Conservation (phyloP, 2,888 invertebrate species). For the Strigamia crassipes region DNA sequence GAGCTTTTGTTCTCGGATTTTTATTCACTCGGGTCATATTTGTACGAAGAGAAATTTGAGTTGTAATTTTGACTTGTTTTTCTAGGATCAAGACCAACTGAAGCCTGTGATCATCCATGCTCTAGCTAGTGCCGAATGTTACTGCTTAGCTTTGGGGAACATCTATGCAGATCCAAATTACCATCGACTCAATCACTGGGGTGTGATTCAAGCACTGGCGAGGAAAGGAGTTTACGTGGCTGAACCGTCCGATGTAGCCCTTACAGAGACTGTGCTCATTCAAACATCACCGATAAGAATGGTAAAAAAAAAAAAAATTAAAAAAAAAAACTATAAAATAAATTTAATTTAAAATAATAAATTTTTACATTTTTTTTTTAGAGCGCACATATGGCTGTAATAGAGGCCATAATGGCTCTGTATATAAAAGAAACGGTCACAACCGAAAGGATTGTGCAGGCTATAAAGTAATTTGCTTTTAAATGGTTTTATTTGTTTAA, state of each 20-base stretch:
- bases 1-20: neutral
- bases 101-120: slow-evolving; percentile 91
- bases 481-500: neutral
- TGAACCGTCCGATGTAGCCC: slow-evolving; percentile 81
- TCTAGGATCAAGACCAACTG: slow-evolving; percentile 86
- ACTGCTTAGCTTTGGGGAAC: slow-evolving; percentile 90
- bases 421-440: slow-evolving; percentile 92
- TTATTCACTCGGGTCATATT: neutral
- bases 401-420: slow-evolving; percentile 91
- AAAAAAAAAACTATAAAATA: slow-evolving; percentile 55
- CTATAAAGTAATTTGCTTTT: slow-evolving; percentile 67
- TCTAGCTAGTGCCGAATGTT: slow-evolving; percentile 90
- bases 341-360: neutral
- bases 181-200: slow-evolving; percentile 93
- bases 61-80: slow-evolving; percentile 53
- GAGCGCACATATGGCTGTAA: slow-evolving; percentile 94
- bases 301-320: slow-evolving; percentile 70
- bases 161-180: slow-evolving; percentile 96
- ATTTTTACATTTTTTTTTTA: slow-evolving; percentile 58
- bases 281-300: slow-evolving; percentile 93
- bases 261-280: slow-evolving; percentile 93
- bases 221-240: slow-evolving; percentile 86
- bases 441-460: slow-evolving; percentile 81
- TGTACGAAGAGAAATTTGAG: neutral
- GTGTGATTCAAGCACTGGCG: slow-evolving; percentile 88